Percentiles rank a stretch among this genome's conserved stretches.
phyloP scores from a whole-genome alignment of 2,113 vertebrate genomes.

The Electrona antarctica region DNA sequence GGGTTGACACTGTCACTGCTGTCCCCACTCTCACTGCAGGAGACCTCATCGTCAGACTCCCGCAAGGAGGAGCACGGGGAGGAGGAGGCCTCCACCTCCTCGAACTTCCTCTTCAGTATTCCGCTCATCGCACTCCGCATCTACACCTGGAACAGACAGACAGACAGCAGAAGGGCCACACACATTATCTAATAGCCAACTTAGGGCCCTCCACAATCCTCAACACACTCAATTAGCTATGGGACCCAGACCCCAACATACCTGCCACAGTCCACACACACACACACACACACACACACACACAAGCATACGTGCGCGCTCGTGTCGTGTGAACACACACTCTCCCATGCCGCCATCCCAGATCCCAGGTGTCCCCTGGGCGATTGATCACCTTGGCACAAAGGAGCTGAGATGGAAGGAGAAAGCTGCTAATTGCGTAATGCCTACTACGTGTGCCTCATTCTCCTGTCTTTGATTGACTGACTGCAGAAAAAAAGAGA shows the following conservation, averaged over 20 bases:
- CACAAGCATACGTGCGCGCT: constrained; percentile 12
- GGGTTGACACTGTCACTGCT: constrained; percentile 98
- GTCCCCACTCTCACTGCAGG: constrained; percentile 96
- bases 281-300: constrained; percentile 11
- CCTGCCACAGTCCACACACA: neutral
- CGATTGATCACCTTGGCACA: constrained; percentile 73
- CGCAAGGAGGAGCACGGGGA: constrained; percentile 94
- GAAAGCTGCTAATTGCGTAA: constrained; percentile 74
- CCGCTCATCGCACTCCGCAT: constrained; percentile 88
- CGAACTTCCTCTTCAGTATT: constrained; percentile 97
- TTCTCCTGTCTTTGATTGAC: constrained; percentile 59
- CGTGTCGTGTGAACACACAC: constrained; percentile 17
- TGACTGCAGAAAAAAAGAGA: constrained; percentile 33
- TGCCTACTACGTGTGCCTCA: constrained; percentile 41
- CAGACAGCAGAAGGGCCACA: constrained; percentile 54
- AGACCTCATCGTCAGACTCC: constrained; percentile 96
- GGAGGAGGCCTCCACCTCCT: constrained; percentile 94
- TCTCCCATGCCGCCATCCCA: constrained; percentile 27
- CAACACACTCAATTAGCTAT: constrained; percentile 71
- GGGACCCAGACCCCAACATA: constrained; percentile 43
- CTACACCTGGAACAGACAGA: constrained; percentile 73
- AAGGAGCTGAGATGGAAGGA: constrained; percentile 68
- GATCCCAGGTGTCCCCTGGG: constrained; percentile 57
- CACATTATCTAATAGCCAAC: constrained; percentile 67
- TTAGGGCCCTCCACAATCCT: constrained; percentile 63